Evolutionary conservation across 2,888 invertebrate species (phyloP).

Genomic region (Lycia hirtaria): DNA sequence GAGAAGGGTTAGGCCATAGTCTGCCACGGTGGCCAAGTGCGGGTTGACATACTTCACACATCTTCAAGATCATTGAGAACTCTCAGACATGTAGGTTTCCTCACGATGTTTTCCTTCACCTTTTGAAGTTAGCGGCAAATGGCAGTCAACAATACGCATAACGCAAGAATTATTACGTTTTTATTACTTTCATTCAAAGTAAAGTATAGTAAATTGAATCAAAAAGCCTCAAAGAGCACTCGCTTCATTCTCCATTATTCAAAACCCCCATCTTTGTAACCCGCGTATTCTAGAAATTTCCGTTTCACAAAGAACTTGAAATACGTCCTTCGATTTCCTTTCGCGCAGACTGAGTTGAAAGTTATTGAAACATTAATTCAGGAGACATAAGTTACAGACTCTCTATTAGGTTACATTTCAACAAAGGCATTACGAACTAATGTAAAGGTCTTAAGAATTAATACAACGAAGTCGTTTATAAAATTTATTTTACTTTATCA

Average conservation of each 20-base stretch:
- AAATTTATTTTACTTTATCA: not conserved
- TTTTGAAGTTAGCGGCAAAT: no score
- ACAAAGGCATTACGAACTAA: conserved; percentile 11
- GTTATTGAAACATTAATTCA: conserved; percentile 30
- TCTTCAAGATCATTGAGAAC: no score
- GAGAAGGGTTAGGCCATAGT: no score
- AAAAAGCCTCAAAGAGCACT: not conserved
- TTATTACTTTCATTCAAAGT: no score
- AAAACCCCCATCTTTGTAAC: not conserved
- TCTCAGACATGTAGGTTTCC: no score
- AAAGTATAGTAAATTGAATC: not conserved
- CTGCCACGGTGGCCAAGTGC: no score
- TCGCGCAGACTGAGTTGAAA: conserved; percentile 10
- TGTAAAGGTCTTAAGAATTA: conserved; percentile 8
- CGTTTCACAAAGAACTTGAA: conserved; percentile 19
- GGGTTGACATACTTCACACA: no score
- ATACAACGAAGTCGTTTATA: conserved; percentile 6
- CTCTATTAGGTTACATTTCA: conserved; percentile 12
- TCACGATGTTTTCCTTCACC: no score
- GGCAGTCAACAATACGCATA: no score
- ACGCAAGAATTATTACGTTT: no score
- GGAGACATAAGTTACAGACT: conserved; percentile 6
- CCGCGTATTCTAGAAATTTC: conserved; percentile 7
- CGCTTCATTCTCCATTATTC: not conserved
- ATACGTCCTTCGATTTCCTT: conserved; percentile 26